Conservation (phyloP, 2,797 vertebrate genomes). For the Rhincodon typus region DNA sequence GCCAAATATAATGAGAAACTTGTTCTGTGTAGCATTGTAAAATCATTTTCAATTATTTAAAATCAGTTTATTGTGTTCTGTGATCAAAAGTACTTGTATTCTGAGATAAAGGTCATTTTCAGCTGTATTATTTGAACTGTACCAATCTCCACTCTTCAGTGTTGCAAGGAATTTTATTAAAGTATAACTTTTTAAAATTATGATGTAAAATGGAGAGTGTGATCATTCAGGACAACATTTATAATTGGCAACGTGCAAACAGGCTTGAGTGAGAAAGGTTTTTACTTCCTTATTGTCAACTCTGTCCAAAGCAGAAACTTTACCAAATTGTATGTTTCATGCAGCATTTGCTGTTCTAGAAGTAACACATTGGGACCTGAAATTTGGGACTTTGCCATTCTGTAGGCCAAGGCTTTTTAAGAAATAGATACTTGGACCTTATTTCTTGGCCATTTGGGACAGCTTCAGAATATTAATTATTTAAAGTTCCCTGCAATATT, state of each 20-base stretch:
- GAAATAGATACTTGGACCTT: neutral
- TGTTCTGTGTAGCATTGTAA: neutral
- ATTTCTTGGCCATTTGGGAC: neutral
- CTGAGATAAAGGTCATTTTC: neutral
- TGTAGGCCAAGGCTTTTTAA: neutral
- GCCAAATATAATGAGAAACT: neutral
- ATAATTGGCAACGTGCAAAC: neutral
- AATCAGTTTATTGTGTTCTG: neutral
- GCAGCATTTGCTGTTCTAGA: neutral
- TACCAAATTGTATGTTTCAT: neutral
- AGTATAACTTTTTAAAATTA: neutral
- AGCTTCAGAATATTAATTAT: constrained; percentile 21
- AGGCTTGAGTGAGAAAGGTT: neutral
- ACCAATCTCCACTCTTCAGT: neutral
- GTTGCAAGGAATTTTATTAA: neutral
- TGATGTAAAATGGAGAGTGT: neutral
- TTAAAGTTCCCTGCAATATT: constrained; percentile 17
- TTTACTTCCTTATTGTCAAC: neutral
- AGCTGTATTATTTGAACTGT: neutral
- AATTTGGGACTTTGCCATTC: neutral
- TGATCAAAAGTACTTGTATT: neutral
- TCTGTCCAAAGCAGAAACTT: neutral
- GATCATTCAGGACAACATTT: neutral
- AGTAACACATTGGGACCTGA: neutral
- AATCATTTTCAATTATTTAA: constrained; percentile 9